A percentile compares a stretch with the other conserved stretches of the same genome.
phyloP scores from a whole-genome alignment of 2,888 invertebrate genomes.

The Spodoptera exigua region DNA sequence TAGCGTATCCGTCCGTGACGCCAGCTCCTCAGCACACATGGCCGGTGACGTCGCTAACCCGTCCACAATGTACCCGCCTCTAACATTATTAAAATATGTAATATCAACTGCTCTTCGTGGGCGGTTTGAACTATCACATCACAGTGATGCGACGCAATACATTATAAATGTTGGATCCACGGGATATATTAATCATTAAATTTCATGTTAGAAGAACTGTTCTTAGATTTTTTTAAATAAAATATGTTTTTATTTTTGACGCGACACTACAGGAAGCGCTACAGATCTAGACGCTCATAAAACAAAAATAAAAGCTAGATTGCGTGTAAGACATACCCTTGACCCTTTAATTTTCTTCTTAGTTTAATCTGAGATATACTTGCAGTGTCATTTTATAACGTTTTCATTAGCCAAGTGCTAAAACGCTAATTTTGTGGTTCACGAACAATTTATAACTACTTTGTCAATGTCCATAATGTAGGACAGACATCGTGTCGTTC shows the following conservation, averaged over 20 bases:
- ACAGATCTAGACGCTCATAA: conserved; percentile 26
- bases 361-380: conserved; percentile 21
- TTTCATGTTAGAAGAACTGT: conserved; percentile 27
- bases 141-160: conserved; percentile 20
- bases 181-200: conserved; percentile 44
- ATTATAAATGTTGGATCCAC: conserved; percentile 21
- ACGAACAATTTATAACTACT: conserved; percentile 59
- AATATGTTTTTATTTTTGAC: conserved; percentile 17
- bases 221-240: conserved; percentile 16
- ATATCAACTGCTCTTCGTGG: conserved; percentile 22
- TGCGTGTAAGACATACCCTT: conserved; percentile 35
- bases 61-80: conserved; percentile 45
- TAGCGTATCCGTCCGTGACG: conserved; percentile 66
- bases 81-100: conserved; percentile 28
- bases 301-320: conserved; percentile 26
- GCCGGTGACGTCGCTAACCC: conserved; percentile 66
- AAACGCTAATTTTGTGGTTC: conserved; percentile 52
- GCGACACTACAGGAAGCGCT: conserved; percentile 26
- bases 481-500: conserved; percentile 55
- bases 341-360: conserved; percentile 33
- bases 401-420: conserved; percentile 54
- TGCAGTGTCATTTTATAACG: conserved; percentile 32
- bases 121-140: conserved; percentile 27
- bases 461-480: conserved; percentile 64
- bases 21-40: conserved; percentile 65